Evolutionary conservation across 2,797 vertebrate genomes (phyloP).

Genomic region (Iguana delicatissima): DNA sequence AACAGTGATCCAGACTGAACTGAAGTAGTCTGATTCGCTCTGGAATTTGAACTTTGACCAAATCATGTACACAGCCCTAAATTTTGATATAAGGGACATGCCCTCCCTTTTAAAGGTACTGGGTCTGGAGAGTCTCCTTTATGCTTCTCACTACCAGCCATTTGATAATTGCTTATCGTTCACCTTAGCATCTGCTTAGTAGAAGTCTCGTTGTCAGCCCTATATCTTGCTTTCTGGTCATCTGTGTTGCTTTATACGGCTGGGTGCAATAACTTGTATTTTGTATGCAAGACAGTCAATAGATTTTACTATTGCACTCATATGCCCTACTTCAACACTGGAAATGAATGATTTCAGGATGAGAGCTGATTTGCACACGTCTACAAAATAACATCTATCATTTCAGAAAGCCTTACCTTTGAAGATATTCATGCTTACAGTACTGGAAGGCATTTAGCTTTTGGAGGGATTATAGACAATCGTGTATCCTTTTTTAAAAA

Average conservation of each 20-base stretch:
- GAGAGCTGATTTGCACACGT: background rate
- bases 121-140: no score
- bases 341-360: background rate
- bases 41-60: no score
- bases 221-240: background rate
- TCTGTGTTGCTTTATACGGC: background rate
- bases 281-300: background rate
- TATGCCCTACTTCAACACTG: background rate
- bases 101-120: background rate
- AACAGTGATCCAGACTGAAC: no score
- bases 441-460: background rate
- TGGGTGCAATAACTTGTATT: background rate
- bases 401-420: constrained; percentile 12
- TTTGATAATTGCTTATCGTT: background rate
- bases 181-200: background rate
- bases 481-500: background rate
- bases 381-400: background rate
- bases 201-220: background rate
- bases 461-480: background rate
- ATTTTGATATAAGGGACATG: background rate
- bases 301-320: background rate
- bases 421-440: background rate
- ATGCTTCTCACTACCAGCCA: background rate
- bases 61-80: no score
- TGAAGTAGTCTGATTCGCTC: no score